A percentile compares a stretch with the other conserved stretches of the same genome.
Evolutionary conservation across 2,113 vertebrate species (phyloP).

Genomic region (Trichomycterus rosablanca): DNA sequence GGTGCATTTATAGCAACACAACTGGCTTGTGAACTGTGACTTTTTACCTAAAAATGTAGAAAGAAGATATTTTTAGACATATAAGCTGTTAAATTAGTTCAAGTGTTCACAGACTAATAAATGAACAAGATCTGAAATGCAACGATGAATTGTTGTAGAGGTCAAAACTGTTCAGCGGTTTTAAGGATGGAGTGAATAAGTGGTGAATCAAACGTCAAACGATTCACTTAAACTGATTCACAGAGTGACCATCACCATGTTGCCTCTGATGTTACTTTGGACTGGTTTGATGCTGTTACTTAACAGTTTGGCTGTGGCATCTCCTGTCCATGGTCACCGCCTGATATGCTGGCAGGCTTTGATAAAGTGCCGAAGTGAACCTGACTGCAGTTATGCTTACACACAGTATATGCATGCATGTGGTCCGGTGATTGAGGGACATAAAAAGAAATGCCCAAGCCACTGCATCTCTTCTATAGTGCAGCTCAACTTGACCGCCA

Average conservation of each 20-base stretch:
- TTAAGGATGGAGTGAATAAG: background rate
- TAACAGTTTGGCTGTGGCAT: constrained; percentile 53
- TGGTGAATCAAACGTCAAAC: background rate
- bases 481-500: constrained; percentile 83
- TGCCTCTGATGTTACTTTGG: constrained; percentile 21
- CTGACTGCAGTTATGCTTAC: constrained; percentile 84
- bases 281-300: constrained; percentile 35
- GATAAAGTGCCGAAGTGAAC: constrained; percentile 80
- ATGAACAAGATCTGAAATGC: too few species aligned
- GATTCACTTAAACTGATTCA: background rate
- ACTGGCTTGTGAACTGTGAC: too few species aligned
- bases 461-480: constrained; percentile 89
- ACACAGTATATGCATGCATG: constrained; percentile 82
- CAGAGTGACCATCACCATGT: background rate
- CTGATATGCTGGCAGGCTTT: constrained; percentile 89
- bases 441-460: constrained; percentile 80
- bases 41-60: too few species aligned
- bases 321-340: constrained; percentile 70
- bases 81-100: too few species aligned
- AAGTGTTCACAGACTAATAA: too few species aligned
- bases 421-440: constrained; percentile 70
- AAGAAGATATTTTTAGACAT: too few species aligned
- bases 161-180: too few species aligned
- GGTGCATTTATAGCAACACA: too few species aligned
- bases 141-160: too few species aligned